Evolutionary conservation across 1,140 invertebrate species (phyloP).

Genomic region (Vollenhovia emeryi): DNA sequence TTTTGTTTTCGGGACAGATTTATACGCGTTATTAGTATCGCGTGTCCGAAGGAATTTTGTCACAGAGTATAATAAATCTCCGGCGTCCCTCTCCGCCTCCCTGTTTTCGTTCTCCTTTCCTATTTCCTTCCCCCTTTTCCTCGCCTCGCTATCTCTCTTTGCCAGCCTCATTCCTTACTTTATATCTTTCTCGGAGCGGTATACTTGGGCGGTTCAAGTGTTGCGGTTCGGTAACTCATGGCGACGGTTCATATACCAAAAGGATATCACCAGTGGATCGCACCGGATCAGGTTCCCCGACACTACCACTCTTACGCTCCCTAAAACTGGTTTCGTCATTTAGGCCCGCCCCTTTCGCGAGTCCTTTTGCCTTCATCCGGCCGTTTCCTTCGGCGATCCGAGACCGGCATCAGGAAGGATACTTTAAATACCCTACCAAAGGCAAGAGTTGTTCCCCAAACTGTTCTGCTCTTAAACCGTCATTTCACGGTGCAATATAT

Average conservation of each 20-base stretch:
- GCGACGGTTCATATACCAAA: slow-evolving; percentile 73
- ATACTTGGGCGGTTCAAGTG: slow-evolving; percentile 10
- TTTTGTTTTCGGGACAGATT: not conserved
- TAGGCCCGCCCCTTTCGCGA: slow-evolving; percentile 65
- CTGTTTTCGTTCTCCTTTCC: not conserved
- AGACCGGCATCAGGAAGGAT: slow-evolving; percentile 33
- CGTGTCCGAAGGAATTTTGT: slow-evolving; percentile 24
- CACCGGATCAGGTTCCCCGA: slow-evolving; percentile 61
- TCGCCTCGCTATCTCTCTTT: not conserved
- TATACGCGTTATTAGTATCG: slow-evolving; percentile 28
- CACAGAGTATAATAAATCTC: slow-evolving; percentile 16
- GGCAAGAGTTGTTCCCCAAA: not conserved
- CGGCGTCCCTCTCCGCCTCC: not conserved
- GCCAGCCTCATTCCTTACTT: not conserved
- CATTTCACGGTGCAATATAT: slow-evolving; percentile 18
- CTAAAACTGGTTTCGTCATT: slow-evolving; percentile 76
- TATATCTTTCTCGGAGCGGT: slow-evolving; percentile 11
- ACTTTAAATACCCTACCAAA: slow-evolving; percentile 67
- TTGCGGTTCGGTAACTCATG: slow-evolving; percentile 35
- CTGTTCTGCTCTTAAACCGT: not conserved
- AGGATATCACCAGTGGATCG: slow-evolving; percentile 68
- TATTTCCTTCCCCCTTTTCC: not conserved
- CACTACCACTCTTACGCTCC: slow-evolving; percentile 77
- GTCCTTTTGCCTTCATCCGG: slow-evolving; percentile 54
- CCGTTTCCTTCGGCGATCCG: slow-evolving; percentile 26